Evolutionary conservation across 2,888 invertebrate genomes (phyloP), one percentile per base, ranked within the genome.

Genomic region (Frankliniella fusca): DNA sequence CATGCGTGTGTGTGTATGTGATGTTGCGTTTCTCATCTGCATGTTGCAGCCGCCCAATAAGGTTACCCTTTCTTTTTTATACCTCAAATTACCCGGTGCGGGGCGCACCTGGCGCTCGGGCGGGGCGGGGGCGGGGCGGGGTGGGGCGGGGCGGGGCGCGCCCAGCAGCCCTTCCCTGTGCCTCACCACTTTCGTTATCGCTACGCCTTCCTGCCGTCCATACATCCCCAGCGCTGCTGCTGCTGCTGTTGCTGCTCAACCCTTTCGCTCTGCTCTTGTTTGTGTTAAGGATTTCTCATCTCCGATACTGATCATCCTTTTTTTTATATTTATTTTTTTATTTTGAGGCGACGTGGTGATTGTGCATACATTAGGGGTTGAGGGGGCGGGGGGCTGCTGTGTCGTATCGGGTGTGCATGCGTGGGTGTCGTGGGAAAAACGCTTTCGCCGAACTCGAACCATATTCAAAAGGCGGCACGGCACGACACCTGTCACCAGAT

Each of bases 201-300:
- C 27, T 76, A 20, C 70, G 1, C 18, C 61, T 61, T 61, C 61
- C 61, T 61, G 10, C 61, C 61, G 18, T 61, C 61, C 61, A 20
- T 8, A 3, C 54, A 54, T n/a, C 61, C 61, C 15, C 61, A 18
- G 15, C 54, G 50, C 50, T 23, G 23, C 11, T 27, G 23, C 70
- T 23, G n/a, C 70, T 70, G 23, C 70, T 70, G 23, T 23, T 27
- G 12, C 70, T 27, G 27, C 70, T n/a, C 70, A 23, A n/a, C 54
- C 18, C 20, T 20, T 23, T 8, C 70, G 70, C 70, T 27, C 27
- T 76, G 70, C 70, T 54, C 54, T 76, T 76, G 70, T 76, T 76
- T 76, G 70, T 27, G 70, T 76, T 76, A 27, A 76, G 27, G 70
- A 76, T 76, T 76, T 76, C 27, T 76, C 70, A 76, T 76, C 70